Conservation (phyloP, 2,113 vertebrate species). For the Eublepharis macularius region DNA sequence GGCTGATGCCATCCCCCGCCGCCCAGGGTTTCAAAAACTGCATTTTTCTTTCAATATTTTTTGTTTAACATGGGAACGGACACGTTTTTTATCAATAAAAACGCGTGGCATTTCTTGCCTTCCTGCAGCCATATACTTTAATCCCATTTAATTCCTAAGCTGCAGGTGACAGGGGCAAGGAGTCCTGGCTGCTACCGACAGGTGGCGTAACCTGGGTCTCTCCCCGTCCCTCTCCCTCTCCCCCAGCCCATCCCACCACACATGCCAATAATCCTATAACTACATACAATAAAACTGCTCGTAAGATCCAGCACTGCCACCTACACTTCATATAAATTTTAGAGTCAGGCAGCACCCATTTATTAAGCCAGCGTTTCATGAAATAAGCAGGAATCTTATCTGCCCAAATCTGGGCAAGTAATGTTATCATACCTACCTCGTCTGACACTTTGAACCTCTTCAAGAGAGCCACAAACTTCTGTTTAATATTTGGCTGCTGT, state of each 20-base stretch:
- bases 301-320: too few species aligned
- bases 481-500: conserved; percentile 86
- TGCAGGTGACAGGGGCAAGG: not conserved
- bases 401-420: not conserved
- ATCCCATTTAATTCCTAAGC: too few species aligned
- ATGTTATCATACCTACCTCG: conserved; percentile 67
- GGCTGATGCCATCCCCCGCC: too few species aligned
- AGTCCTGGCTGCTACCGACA: too few species aligned
- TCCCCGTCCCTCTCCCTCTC: too few species aligned
- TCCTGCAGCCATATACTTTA: not conserved
- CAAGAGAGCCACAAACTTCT: conserved; percentile 82
- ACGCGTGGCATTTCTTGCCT: not conserved
- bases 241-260: not conserved
- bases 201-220: not conserved
- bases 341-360: not conserved
- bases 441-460: conserved; percentile 82
- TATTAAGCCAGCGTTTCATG: not conserved
- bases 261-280: not conserved
- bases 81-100: too few species aligned
- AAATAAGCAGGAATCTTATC: not conserved
- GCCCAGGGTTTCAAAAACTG: too few species aligned
- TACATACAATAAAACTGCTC: not conserved
- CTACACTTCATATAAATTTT: not conserved
- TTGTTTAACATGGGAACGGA: too few species aligned
- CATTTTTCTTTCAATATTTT: too few species aligned